phyloP scores from a whole-genome alignment of 2,113 vertebrate genomes.

The Melanotaenia duboulayi region DNA sequence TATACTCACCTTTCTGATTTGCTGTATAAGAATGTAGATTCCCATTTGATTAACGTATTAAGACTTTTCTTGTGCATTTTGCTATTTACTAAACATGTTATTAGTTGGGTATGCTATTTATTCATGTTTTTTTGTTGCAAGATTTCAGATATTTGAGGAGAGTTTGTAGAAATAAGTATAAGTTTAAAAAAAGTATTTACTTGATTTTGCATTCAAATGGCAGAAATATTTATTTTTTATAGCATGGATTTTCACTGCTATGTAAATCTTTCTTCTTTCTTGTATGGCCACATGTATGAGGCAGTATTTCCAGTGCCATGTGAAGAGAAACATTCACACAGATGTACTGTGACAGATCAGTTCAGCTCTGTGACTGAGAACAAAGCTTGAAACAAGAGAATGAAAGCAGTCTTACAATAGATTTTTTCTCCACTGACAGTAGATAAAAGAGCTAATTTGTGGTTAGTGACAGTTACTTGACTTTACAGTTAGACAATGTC shows the following conservation, averaged over 20 bases:
- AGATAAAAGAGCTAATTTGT: slow-evolving; percentile 46
- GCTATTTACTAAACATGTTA: too few relatives aligned
- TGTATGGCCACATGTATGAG: background rate
- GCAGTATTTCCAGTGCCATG: background rate
- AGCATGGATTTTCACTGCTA: background rate
- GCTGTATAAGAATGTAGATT: too few relatives aligned
- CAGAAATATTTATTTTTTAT: background rate
- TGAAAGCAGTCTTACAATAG: background rate
- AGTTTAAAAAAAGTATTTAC: background rate
- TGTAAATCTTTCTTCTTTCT: background rate
- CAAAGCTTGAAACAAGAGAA: slow-evolving; percentile 25
- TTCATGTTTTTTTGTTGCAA: too few relatives aligned
- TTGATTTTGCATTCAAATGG: background rate
- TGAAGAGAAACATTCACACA: slow-evolving; percentile 29
- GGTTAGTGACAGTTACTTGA: slow-evolving; percentile 36
- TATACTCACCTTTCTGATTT: too few relatives aligned
- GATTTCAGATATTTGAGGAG: too few relatives aligned
- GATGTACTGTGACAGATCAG: slow-evolving; percentile 27
- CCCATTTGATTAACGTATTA: too few relatives aligned
- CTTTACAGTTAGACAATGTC: slow-evolving; percentile 31
- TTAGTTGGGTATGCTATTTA: too few relatives aligned
- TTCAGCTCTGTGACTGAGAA: slow-evolving; percentile 26
- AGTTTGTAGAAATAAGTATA: background rate
- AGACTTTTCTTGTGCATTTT: too few relatives aligned
- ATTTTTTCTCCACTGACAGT: slow-evolving; percentile 18